Evolutionary conservation across 1,140 invertebrate genomes (phyloP).

Genomic region (Aphelenchoides besseyi): DNA sequence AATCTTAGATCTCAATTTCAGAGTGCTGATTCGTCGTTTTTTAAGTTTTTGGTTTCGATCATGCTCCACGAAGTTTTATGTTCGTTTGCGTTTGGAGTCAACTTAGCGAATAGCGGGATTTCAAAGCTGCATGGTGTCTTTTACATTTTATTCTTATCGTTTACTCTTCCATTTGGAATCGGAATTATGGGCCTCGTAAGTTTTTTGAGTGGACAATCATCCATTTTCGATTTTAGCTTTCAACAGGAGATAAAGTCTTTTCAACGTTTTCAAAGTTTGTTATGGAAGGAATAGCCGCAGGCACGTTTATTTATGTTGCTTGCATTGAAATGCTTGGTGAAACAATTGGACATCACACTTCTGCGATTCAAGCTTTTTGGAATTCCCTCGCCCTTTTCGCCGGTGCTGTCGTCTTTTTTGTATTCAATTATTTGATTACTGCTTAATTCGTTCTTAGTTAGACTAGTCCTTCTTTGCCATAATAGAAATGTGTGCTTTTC

Average conservation of each 20-base stretch:
- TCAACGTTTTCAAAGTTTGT: constrained; percentile 57
- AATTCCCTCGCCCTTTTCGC: constrained; percentile 34
- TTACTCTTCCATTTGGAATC: constrained; percentile 64
- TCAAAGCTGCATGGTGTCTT: constrained; percentile 47
- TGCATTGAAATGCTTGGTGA: constrained; percentile 63
- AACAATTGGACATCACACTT: constrained; percentile 52
- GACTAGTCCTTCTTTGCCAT: no score
- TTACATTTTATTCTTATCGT: constrained; percentile 57
- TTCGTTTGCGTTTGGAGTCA: constrained; percentile 64
- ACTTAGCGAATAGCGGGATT: constrained; percentile 55
- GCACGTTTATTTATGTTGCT: constrained; percentile 64
- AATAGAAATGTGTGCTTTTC: no score
- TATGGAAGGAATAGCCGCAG: constrained; percentile 64
- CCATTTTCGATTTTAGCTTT: constrained; percentile 26
- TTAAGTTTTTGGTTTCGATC: constrained; percentile 64
- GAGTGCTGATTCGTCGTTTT: constrained; percentile 46
- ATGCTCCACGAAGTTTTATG: constrained; percentile 64
- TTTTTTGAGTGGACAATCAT: constrained; percentile 30
- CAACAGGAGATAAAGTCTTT: constrained; percentile 27
- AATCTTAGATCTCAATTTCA: no score
- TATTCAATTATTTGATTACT: constrained; percentile 22
- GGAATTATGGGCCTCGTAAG: constrained; percentile 61
- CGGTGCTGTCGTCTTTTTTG: constrained; percentile 44
- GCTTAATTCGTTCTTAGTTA: background rate
- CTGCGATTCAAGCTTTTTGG: constrained; percentile 18